Conservation (phyloP, 2,113 vertebrate genomes). For the Lepus timidus region DNA sequence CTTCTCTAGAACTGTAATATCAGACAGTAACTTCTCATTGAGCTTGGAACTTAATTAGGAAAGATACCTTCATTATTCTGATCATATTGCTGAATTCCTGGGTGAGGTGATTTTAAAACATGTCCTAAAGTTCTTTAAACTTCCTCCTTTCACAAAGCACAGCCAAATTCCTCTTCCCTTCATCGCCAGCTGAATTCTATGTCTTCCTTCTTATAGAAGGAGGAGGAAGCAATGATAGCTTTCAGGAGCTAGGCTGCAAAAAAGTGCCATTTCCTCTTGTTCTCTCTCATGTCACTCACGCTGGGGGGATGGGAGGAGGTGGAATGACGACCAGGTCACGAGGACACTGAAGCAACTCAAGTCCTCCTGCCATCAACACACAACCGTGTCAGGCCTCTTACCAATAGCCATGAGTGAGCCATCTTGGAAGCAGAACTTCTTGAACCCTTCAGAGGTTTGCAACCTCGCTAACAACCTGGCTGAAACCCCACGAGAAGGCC, state of each 20-base stretch:
- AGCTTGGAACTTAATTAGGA: not conserved
- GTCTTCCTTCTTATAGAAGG: not conserved
- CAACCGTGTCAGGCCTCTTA: not conserved
- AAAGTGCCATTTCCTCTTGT: not conserved
- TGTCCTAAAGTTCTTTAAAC: not conserved
- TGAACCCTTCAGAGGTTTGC: not conserved
- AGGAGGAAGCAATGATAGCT: not conserved
- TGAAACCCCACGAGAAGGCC: not conserved
- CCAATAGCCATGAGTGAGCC: not conserved
- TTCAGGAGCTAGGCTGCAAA: not conserved
- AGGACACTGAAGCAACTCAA: not conserved
- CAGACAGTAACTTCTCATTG: not conserved
- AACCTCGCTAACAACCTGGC: not conserved
- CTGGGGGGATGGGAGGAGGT: not conserved
- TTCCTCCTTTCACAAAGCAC: not conserved
- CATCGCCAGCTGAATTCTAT: no score
- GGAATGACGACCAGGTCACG: not conserved
- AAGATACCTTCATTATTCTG: not conserved
- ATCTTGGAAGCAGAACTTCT: not conserved
- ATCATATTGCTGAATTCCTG: not conserved
- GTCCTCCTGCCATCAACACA: not conserved
- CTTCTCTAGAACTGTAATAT: constrained; percentile 13
- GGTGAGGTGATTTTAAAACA: not conserved
- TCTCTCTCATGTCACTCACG: not conserved
- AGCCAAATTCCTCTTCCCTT: not conserved